Conservation (phyloP, 2,113 vertebrate species). For the Aix galericulata region DNA sequence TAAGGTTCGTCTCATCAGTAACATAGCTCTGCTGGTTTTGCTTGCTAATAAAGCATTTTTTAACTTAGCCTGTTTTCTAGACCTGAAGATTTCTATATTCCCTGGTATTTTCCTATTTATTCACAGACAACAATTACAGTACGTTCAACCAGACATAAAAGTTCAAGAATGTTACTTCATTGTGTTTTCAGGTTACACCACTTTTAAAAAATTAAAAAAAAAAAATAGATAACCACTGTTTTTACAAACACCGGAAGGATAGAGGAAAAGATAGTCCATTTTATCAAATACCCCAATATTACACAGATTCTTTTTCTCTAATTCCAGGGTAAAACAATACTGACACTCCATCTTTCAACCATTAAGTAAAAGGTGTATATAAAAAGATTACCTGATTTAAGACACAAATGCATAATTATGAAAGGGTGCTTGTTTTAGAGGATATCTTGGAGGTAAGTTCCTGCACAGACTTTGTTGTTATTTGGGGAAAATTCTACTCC, state of each 20-base stretch:
- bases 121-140: neutral
- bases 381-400: neutral
- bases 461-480: neutral
- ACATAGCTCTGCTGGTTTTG: neutral
- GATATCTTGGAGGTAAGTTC: neutral
- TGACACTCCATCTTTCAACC: neutral
- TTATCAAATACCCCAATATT: neutral
- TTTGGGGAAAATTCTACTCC: neutral
- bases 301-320: neutral
- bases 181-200: neutral
- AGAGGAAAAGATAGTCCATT: neutral
- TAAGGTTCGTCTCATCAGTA: neutral
- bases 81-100: slow-evolving; percentile 4
- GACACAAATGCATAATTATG: neutral
- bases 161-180: neutral
- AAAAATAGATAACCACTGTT: neutral
- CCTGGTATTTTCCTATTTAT: slow-evolving; percentile 5
- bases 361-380: neutral
- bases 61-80: neutral
- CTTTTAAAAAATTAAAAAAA: neutral
- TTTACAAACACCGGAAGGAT: neutral
- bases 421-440: neutral
- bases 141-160: neutral
- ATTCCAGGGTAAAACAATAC: slow-evolving; percentile 7
- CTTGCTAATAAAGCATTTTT: neutral